Evolutionary conservation across 2,888 invertebrate species (phyloP).

Genomic region (Dicyrtomina minuta): DNA sequence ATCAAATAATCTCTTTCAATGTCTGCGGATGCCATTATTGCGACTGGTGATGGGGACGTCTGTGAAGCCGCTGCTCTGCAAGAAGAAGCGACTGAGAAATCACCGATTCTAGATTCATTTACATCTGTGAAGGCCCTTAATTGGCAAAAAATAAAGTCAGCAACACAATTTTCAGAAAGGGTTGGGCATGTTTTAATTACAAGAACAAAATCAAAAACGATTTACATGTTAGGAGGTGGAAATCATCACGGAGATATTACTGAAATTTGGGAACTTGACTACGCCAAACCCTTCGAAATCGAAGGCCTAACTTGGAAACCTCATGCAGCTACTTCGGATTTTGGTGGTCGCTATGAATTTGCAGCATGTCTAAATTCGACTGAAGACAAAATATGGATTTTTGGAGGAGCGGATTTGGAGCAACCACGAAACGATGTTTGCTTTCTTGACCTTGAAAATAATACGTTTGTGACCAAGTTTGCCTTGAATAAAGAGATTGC

Average conservation of each 20-base stretch:
- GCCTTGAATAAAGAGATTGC: constrained; percentile 2
- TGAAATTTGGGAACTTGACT: constrained; percentile 31
- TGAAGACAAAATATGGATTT: constrained; percentile 29
- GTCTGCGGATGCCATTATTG: background rate
- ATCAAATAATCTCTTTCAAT: too few species aligned
- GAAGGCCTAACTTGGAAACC: constrained; percentile 7
- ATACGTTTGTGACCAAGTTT: constrained; percentile 8
- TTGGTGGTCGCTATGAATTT: constrained; percentile 34
- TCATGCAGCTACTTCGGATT: constrained; percentile 4
- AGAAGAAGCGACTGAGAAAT: background rate
- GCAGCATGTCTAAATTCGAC: constrained; percentile 8
- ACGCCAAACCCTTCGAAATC: background rate
- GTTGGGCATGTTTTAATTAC: constrained; percentile 30
- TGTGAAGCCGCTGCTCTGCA: background rate
- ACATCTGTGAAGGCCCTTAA: background rate
- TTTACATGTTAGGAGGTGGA: constrained; percentile 36
- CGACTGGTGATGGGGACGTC: background rate
- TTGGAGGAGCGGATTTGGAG: constrained; percentile 35
- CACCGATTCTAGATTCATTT: background rate
- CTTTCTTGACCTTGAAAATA: constrained; percentile 17
- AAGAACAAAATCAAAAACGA: background rate
- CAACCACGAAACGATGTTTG: constrained; percentile 29
- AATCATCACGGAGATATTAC: constrained; percentile 32
- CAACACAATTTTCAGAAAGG: constrained; percentile 8
- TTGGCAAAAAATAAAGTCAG: background rate